phyloP scores from a whole-genome alignment of 2,113 vertebrate genomes.

The Mungos mungo region DNA sequence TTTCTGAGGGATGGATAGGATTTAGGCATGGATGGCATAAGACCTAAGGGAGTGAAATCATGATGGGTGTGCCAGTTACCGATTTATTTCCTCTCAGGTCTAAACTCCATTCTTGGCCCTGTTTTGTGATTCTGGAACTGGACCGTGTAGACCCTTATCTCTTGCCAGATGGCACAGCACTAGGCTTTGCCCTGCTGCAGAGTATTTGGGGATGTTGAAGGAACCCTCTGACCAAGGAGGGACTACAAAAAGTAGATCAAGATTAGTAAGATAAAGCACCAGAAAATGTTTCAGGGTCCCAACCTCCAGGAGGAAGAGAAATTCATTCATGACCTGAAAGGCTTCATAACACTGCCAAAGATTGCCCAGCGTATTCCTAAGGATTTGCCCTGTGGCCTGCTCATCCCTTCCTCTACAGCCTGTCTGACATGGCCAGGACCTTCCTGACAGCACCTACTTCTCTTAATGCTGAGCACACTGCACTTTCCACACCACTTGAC shows the following conservation, averaged over 20 bases:
- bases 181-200: background rate
- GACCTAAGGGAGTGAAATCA: background rate
- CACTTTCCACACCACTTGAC: background rate
- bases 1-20: background rate
- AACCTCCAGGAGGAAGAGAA: background rate
- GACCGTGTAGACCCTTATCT: background rate
- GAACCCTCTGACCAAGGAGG: background rate
- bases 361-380: background rate
- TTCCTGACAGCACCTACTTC: background rate
- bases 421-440: background rate
- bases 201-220: background rate
- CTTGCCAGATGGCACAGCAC: background rate
- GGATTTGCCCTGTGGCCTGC: background rate
- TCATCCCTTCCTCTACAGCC: background rate
- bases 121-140: background rate
- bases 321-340: background rate
- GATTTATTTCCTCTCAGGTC: background rate
- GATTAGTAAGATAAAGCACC: background rate
- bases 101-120: background rate
- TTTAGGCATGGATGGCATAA: background rate
- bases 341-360: background rate
- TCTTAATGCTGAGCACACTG: background rate
- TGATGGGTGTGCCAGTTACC: background rate
- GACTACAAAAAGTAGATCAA: background rate
- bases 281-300: background rate